A percentile compares a stretch with the other conserved stretches of the same genome.
Conservation (phyloP, 2,113 vertebrate species). For the Rallus limicola region DNA sequence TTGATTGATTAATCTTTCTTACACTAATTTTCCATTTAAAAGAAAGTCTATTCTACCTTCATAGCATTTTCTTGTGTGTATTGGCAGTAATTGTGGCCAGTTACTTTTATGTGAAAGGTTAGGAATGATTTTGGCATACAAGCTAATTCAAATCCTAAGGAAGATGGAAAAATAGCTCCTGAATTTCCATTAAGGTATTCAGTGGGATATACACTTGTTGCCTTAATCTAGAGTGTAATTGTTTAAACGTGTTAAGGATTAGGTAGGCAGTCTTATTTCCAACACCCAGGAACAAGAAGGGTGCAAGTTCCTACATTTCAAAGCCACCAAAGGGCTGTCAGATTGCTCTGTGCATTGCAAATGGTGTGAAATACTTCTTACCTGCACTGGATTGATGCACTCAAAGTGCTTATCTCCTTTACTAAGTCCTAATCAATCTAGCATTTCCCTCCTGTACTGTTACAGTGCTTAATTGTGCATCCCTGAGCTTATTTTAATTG, state of each 20-base stretch:
- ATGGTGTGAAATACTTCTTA: neutral
- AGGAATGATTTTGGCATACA: neutral
- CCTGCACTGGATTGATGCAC: neutral
- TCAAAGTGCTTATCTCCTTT: neutral
- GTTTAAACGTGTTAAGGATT: neutral
- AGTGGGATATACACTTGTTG: fast-evolving
- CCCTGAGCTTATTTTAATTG: neutral
- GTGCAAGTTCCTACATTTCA: neutral
- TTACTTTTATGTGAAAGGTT: neutral
- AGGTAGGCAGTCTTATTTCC: neutral
- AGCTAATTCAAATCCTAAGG: neutral
- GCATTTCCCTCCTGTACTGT: neutral
- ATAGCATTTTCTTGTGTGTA: neutral
- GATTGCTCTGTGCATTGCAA: neutral
- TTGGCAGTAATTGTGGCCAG: neutral
- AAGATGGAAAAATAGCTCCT: neutral
- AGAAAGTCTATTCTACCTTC: neutral
- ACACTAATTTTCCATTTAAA: neutral
- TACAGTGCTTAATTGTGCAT: neutral
- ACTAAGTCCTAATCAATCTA: neutral
- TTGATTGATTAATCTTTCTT: neutral
- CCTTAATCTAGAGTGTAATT: neutral
- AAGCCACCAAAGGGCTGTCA: neutral
- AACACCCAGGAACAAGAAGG: neutral
- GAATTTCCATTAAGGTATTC: neutral